Conservation (phyloP, 37 sponge, comb jelly and placozoan species). For the Aphrocallistes beatrix region DNA sequence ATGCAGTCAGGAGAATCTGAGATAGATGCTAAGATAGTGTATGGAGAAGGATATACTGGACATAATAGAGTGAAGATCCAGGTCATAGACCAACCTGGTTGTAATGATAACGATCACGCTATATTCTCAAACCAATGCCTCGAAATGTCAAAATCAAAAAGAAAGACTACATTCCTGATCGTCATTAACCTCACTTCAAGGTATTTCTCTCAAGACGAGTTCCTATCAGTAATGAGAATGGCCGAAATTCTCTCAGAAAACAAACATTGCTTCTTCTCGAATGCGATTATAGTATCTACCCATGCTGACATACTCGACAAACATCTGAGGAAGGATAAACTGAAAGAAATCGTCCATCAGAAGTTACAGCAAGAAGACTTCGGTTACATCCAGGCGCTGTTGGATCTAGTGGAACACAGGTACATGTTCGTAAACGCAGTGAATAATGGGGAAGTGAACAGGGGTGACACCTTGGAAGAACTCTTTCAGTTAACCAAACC, state of each 20-base stretch:
- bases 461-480: neutral
- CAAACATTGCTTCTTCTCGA: neutral
- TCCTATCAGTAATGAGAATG: neutral
- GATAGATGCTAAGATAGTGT: neutral
- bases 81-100: neutral
- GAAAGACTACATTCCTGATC: neutral
- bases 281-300: neutral
- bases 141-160: neutral
- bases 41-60: neutral
- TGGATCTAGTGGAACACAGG: neutral
- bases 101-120: neutral
- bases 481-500: neutral
- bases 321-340: no score
- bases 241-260: neutral
- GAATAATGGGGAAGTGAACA: neutral
- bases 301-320: neutral
- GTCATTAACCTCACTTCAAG: neutral
- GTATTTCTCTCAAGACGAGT: neutral
- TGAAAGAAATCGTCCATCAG: neutral
- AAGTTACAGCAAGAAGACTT: neutral
- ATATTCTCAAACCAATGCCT: neutral
- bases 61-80: neutral
- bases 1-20: neutral
- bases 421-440: neutral
- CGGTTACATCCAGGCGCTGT: neutral